phyloP scores from a whole-genome alignment of 2,888 invertebrate species.

The Gastracanthus pulcherrimus region DNA sequence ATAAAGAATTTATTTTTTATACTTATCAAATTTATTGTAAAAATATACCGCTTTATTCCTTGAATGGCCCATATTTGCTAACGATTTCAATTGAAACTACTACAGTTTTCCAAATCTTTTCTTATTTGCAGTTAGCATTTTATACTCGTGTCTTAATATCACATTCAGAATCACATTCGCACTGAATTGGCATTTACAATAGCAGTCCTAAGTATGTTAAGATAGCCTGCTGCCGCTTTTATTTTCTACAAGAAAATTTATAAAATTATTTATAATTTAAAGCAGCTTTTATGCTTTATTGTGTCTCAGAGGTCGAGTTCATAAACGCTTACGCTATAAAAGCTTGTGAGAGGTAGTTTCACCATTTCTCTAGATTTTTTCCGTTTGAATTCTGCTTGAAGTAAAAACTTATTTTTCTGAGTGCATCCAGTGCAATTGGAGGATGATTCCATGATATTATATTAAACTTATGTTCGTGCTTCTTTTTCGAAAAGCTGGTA shows the following conservation, averaged over 20 bases:
- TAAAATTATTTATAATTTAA: neutral
- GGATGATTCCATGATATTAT: slow-evolving; percentile 60
- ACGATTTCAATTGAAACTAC: too few relatives aligned
- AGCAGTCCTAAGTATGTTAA: slow-evolving; percentile 45
- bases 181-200: neutral
- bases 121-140: too few relatives aligned
- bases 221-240: slow-evolving; percentile 41
- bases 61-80: too few relatives aligned
- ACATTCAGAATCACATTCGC: too few relatives aligned
- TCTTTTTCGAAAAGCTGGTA: slow-evolving; percentile 61
- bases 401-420: too few relatives aligned
- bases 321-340: slow-evolving; percentile 62
- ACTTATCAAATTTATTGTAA: too few relatives aligned
- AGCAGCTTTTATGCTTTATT: too few relatives aligned
- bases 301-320: slow-evolving; percentile 19
- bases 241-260: slow-evolving; percentile 28
- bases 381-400: too few relatives aligned
- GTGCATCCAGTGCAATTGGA: slow-evolving; percentile 64
- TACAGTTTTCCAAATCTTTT: too few relatives aligned
- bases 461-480: slow-evolving; percentile 59
- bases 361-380: slow-evolving; percentile 65
- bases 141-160: too few relatives aligned
- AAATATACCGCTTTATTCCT: too few relatives aligned
- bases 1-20: too few relatives aligned
- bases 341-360: slow-evolving; percentile 64